Conservation (phyloP, 2,888 invertebrate species). For the Scaptomyza tumidula region DNA sequence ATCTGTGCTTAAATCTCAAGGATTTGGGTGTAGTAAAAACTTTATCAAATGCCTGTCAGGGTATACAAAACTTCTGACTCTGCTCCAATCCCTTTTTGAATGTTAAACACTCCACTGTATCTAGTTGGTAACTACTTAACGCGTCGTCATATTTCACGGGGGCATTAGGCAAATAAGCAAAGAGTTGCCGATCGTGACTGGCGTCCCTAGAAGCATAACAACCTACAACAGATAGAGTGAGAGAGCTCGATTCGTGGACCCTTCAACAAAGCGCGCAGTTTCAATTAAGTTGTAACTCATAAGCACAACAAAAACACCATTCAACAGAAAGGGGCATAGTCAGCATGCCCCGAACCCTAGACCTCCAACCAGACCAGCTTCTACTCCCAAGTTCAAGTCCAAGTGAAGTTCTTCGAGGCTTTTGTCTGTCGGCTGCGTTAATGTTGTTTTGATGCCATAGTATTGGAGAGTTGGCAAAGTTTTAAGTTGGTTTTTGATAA, state of each 20-base stretch:
- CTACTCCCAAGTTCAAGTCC: conserved; percentile 28
- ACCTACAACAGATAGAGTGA: conserved; percentile 1
- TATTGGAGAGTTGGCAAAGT: conserved; percentile 55
- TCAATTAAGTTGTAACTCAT: conserved; percentile 83
- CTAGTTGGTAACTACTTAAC: conserved; percentile 79
- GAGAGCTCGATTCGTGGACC: conserved; percentile 18
- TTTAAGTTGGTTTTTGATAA: conserved; percentile 64
- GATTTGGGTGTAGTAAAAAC: too few species aligned
- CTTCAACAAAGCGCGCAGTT: conserved; percentile 58
- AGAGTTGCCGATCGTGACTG: conserved; percentile 76
- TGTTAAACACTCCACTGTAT: conserved; percentile 38
- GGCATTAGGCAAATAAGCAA: conserved; percentile 70
- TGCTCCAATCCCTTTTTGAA: background rate
- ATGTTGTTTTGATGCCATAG: conserved; percentile 77
- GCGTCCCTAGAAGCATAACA: conserved; percentile 22
- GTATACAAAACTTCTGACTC: too few species aligned
- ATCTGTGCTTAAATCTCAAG: too few species aligned
- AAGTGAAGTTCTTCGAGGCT: conserved; percentile 24
- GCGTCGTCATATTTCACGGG: conserved; percentile 80
- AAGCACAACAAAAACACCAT: conserved; percentile 32
- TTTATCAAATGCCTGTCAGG: too few species aligned
- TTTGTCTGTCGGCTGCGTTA: conserved; percentile 42
- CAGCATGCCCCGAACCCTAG: conserved; percentile 21
- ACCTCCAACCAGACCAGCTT: conserved; percentile 13
- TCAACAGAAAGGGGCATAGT: conserved; percentile 23